Conservation (phyloP, 2,113 vertebrate species). For the Syrrhaptes paradoxus region DNA sequence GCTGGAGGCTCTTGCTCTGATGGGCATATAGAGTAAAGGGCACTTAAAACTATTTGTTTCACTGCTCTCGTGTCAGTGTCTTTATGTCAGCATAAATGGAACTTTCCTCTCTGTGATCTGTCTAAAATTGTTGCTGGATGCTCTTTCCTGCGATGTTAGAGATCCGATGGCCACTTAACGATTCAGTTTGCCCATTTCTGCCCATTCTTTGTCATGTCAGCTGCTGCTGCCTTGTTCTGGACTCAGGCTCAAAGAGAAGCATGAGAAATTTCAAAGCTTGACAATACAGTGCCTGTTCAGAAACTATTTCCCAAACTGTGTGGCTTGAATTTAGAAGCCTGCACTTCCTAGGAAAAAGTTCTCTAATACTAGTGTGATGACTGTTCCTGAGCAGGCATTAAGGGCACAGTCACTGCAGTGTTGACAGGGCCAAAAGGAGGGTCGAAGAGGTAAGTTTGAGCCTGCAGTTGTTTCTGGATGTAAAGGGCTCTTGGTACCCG, state of each 20-base stretch:
- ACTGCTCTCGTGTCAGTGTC: rapidly evolving
- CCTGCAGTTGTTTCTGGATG: neutral
- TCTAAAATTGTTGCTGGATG: neutral
- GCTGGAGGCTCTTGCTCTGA: neutral
- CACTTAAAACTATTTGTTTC: neutral
- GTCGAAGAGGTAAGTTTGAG: neutral
- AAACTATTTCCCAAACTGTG: rapidly evolving
- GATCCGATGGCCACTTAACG: neutral
- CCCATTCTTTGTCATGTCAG: rapidly evolving
- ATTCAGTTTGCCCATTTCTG: neutral
- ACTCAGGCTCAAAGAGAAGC: neutral
- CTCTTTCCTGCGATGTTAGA: neutral
- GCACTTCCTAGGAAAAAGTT: neutral
- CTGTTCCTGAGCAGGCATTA: neutral
- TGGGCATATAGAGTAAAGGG: neutral
- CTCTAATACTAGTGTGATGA: neutral
- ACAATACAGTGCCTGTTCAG: neutral
- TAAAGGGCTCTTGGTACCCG: neutral
- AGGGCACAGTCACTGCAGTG: neutral
- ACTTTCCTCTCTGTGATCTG: rapidly evolving
- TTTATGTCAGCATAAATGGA: rapidly evolving
- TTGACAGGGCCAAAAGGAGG: neutral
- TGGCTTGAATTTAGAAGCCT: neutral
- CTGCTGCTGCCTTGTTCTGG: neutral
- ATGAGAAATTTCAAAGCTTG: neutral